A percentile compares a stretch with the other conserved stretches of the same genome.
Conservation (phyloP, 2,113 vertebrate species). For the Crocuta crocuta region DNA sequence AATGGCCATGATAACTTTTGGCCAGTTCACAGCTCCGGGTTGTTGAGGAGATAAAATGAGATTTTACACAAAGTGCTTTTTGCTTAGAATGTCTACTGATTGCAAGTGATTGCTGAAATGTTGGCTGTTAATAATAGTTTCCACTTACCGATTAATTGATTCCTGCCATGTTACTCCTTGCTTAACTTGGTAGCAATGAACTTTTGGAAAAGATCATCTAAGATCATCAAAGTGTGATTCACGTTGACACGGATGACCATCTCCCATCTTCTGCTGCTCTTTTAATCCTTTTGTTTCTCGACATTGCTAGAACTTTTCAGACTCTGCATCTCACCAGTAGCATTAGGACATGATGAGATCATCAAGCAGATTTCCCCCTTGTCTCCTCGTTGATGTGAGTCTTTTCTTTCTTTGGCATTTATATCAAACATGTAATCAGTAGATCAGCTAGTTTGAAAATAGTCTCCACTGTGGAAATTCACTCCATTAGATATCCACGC, state of each 20-base stretch:
- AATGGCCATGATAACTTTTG: not conserved
- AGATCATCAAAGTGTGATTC: not conserved
- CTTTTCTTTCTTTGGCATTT: conserved; percentile 48
- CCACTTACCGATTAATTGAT: not conserved
- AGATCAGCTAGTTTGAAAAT: conserved; percentile 75
- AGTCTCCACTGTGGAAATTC: conserved; percentile 53
- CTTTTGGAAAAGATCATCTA: not conserved
- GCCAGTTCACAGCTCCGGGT: not conserved
- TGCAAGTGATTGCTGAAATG: not conserved
- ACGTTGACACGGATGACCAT: not conserved
- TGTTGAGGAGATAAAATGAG: not conserved
- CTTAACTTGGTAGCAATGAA: not conserved
- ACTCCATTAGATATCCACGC: conserved; percentile 49
- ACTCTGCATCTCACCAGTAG: not conserved
- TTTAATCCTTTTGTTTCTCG: not conserved
- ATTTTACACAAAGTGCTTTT: not conserved
- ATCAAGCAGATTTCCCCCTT: conserved; percentile 9
- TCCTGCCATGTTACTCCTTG: not conserved
- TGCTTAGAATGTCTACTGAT: not conserved
- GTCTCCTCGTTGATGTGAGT: conserved; percentile 43
- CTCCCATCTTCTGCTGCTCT: not conserved
- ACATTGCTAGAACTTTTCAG: not conserved
- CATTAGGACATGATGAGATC: conserved; percentile 28
- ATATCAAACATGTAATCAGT: conserved; percentile 72
- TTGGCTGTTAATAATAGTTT: not conserved